A percentile compares a stretch with the other conserved stretches of the same genome.
Evolutionary conservation across 2,797 vertebrate genomes (phyloP).

Genomic region (Macroramphosus scolopax): DNA sequence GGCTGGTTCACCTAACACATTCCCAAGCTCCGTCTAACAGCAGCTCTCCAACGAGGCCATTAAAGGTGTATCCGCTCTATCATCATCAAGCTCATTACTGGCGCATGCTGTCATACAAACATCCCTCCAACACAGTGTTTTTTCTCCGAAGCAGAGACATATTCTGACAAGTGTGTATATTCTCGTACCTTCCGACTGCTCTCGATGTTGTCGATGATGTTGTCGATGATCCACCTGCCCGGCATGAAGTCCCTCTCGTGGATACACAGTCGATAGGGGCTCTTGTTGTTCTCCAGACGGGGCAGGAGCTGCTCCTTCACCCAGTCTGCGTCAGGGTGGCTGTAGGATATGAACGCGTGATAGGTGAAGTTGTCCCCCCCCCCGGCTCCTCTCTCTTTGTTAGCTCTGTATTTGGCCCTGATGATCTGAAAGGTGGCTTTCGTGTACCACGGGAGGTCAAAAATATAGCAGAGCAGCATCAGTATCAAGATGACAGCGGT

Average conservation of each 20-base stretch:
- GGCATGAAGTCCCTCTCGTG: conserved; percentile 88
- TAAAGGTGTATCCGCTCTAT: too few species aligned
- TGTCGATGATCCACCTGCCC: conserved; percentile 88
- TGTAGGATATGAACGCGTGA: conserved; percentile 89
- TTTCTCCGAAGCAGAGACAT: too few species aligned
- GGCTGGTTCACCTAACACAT: too few species aligned
- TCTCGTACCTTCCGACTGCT: conserved; percentile 79
- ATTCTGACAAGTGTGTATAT: too few species aligned
- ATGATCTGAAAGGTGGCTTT: conserved; percentile 81
- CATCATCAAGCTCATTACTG: too few species aligned
- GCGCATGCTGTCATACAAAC: too few species aligned
- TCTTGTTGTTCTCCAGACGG: conserved; percentile 73
- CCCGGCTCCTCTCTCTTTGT: conserved; percentile 51
- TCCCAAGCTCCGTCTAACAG: too few species aligned
- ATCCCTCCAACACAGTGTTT: too few species aligned
- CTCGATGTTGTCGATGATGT: conserved; percentile 91
- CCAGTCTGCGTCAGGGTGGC: conserved; percentile 83
- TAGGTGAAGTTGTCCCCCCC: conserved; percentile 54
- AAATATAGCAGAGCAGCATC: conserved; percentile 79
- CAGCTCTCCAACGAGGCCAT: too few species aligned
- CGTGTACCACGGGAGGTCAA: conserved; percentile 82
- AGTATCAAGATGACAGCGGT: conserved; percentile 54
- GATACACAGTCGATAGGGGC: conserved; percentile 83
- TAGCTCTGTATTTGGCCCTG: conserved; percentile 77
- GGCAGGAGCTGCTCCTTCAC: conserved; percentile 80